These are phyloP conservation scores for Melanerpes aurifrons DNA, from an alignment of 2,113 vertebrate species.

Conservation along the genomic window DNA sequence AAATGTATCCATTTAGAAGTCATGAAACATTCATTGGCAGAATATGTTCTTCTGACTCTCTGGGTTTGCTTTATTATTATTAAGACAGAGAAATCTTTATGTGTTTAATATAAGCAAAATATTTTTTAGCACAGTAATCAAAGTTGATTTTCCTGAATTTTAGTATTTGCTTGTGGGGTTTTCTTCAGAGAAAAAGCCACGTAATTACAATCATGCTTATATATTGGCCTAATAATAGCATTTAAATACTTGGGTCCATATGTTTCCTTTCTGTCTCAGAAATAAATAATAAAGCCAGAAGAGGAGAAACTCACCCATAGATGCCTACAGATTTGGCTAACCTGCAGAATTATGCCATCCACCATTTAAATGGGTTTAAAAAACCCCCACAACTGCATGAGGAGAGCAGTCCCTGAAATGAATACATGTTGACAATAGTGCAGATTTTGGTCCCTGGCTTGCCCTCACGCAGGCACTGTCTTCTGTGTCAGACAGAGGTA, in stretches of 20 bases:
- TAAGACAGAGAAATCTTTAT: constrained; percentile 42
- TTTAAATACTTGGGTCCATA: background rate
- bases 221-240: constrained; percentile 2
- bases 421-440: background rate
- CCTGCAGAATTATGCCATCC: background rate
- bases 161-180: background rate
- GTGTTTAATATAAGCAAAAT: constrained; percentile 26
- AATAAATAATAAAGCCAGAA: background rate
- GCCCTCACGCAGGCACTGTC: background rate
- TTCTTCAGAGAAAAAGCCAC: background rate
- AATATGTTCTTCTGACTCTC: constrained; percentile 26
- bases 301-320: background rate
- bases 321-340: background rate
- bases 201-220: background rate
- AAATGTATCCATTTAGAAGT: constrained; percentile 73
- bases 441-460: background rate
- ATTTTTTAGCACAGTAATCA: constrained; percentile 16
- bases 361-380: background rate
- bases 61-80: constrained; percentile 31
- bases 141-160: constrained; percentile 35
- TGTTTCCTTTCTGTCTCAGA: background rate
- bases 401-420: background rate
- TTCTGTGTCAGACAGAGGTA: background rate
- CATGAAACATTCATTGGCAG: constrained; percentile 62
- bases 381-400: background rate